Conservation (phyloP, 2,888 invertebrate genomes). For the Diaphora mendica region DNA sequence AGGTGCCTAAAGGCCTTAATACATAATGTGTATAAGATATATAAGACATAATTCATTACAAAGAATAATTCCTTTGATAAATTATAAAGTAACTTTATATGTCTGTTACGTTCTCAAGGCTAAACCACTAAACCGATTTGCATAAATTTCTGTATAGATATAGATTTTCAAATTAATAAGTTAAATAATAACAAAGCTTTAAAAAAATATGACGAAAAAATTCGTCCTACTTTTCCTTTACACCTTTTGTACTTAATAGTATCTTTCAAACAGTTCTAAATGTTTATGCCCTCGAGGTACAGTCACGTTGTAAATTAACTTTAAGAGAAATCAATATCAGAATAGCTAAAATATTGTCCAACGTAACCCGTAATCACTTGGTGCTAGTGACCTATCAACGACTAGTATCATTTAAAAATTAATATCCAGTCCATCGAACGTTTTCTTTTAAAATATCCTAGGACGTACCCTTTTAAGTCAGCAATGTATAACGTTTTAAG, state of each 20-base stretch:
- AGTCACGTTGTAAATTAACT: slow-evolving; percentile 65
- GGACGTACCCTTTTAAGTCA: neutral
- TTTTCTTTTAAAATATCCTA: neutral
- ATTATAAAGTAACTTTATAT: no score
- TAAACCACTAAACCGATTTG: no score
- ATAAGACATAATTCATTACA: no score
- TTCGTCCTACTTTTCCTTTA: slow-evolving; percentile 46
- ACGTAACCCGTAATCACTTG: slow-evolving; percentile 61
- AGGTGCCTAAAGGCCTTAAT: no score
- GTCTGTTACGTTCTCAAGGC: no score
- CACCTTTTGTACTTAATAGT: slow-evolving; percentile 56
- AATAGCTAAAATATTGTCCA: slow-evolving; percentile 73
- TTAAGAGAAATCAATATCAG: slow-evolving; percentile 74
- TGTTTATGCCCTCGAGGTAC: slow-evolving; percentile 56
- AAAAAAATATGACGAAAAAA: neutral
- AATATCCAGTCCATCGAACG: slow-evolving; percentile 16
- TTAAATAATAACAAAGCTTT: neutral
- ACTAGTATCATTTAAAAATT: neutral
- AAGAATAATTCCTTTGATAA: no score
- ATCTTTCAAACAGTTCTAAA: slow-evolving; percentile 64
- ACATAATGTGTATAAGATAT: no score
- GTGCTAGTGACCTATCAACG: slow-evolving; percentile 51
- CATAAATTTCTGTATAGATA: no score
- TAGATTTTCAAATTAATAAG: no score
- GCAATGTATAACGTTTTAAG: slow-evolving; percentile 15